Conservation (phyloP, 2,113 vertebrate species). For the Labrus mixtus region DNA sequence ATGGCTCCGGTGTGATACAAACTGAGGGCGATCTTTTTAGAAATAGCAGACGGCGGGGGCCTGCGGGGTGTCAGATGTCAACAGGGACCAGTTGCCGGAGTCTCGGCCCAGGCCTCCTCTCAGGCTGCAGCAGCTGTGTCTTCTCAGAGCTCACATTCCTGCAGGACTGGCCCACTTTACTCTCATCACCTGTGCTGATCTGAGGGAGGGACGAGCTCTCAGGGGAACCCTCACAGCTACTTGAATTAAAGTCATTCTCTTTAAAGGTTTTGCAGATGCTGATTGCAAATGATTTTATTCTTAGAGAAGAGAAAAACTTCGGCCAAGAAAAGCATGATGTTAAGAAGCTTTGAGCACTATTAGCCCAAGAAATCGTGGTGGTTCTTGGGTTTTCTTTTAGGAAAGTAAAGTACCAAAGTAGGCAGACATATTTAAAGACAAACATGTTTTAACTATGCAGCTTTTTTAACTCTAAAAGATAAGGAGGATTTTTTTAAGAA, state of each 20-base stretch:
- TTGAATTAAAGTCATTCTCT: conserved; percentile 10
- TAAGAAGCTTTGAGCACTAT: too few relatives aligned
- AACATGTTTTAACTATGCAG: too few relatives aligned
- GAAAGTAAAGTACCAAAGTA: too few relatives aligned
- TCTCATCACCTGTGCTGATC: conserved; percentile 80
- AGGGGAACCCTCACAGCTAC: background rate
- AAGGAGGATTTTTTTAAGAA: too few relatives aligned
- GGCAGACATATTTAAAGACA: too few relatives aligned
- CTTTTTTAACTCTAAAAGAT: too few relatives aligned
- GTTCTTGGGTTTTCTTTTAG: too few relatives aligned
- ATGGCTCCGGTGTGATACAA: conserved; percentile 29
- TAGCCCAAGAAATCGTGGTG: too few relatives aligned
- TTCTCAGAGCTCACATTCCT: conserved; percentile 82
- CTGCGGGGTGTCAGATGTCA: conserved; percentile 76
- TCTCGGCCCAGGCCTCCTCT: conserved; percentile 60
- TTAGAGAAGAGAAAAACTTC: too few relatives aligned
- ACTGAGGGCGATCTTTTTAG: conserved; percentile 62
- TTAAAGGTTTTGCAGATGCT: background rate
- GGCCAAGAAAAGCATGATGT: too few relatives aligned
- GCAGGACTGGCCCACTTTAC: conserved; percentile 70
- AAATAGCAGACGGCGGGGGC: conserved; percentile 65
- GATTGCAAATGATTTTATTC: background rate
- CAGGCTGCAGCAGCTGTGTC: conserved; percentile 79
- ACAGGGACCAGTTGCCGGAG: conserved; percentile 77
- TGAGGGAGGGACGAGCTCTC: conserved; percentile 20